Conservation (phyloP, 2,888 invertebrate genomes). For the Ophion ellenae region DNA sequence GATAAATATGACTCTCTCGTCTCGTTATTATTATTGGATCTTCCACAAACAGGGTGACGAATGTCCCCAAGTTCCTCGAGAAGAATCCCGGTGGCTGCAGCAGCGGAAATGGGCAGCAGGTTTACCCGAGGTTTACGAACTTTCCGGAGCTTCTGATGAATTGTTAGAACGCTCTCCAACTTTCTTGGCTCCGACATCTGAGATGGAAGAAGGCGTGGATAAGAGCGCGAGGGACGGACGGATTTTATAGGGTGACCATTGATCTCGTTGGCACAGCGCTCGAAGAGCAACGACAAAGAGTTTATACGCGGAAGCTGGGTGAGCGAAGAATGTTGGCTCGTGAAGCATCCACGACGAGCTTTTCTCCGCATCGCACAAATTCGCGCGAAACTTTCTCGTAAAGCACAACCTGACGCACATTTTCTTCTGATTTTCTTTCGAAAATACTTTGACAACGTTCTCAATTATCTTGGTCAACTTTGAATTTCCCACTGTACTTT, state of each 20-base stretch:
- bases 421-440: constrained; percentile 32
- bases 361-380: constrained; percentile 31
- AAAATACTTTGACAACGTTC: constrained; percentile 28
- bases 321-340: constrained; percentile 40
- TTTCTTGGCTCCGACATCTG: constrained; percentile 58
- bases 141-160: constrained; percentile 56
- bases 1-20: constrained; percentile 2
- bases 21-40: constrained; percentile 15
- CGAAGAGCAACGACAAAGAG: constrained; percentile 56
- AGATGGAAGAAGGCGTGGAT: constrained; percentile 30
- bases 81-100: constrained; percentile 38
- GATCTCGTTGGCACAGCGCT: constrained; percentile 54
- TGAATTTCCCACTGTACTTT: too few relatives aligned
- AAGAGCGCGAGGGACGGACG: constrained; percentile 35
- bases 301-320: constrained; percentile 57
- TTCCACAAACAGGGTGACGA: constrained; percentile 10
- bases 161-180: constrained; percentile 60
- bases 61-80: constrained; percentile 19
- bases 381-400: constrained; percentile 51
- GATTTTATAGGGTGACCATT: constrained; percentile 56
- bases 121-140: constrained; percentile 21
- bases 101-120: constrained; percentile 30
- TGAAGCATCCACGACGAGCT: constrained; percentile 32
- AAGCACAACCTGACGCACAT: constrained; percentile 17
- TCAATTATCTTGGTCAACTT: not conserved